Evolutionary conservation across 2,888 invertebrate species (phyloP), one percentile per base, ranked within the genome.

Genomic region (Rhaphigaster nebulosa): DNA sequence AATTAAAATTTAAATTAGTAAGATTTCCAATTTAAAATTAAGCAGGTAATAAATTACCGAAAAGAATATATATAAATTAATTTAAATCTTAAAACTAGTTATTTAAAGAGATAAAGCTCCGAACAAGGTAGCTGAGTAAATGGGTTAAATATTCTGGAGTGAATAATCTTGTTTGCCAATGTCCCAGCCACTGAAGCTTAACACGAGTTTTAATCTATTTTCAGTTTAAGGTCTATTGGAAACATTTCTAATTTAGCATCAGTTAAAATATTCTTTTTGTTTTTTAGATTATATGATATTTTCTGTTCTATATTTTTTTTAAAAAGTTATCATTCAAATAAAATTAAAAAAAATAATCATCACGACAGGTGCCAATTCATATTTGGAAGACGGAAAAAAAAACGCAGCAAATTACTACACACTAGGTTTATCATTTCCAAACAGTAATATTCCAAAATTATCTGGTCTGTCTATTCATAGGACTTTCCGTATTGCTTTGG

Each of bases 141-240:
- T 29, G 65, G 29, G 65, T 65, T 65, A 65, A 65, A 65, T 65
- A 65, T 65, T 65, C 65, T 15, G 10, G 65, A 65, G n/a, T 15
- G 65, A 65, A 29, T 65, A 65, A 65, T 65, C 65, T 65, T 65
- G 65, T 65, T 65, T 65, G 65, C 13, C 29, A 29, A 65, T 65
- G 65, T 65, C 29, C 65, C 65, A 1, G 12, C 29, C 29, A 15
- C 29, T 65, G 4, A 65, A 29, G 65, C 29, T 65, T 65, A 65
- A 65, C 65, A 65, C n/a, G 13, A 65, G 29, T 65, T 65, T 65
- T 65, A 65, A 65, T 65, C 65, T 65, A 29, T 29, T 65, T 15
- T 15, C 29, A 65, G 29, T 65, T 20, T 10, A 12, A 65, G 29
- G 3, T 29, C 60, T 65, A 65, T 65, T 29, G 29, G 15, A 13